A percentile compares a stretch with the other conserved stretches of the same genome.
Evolutionary conservation across 2,888 invertebrate species (phyloP).

Genomic region (Anagyrus pseudococci): DNA sequence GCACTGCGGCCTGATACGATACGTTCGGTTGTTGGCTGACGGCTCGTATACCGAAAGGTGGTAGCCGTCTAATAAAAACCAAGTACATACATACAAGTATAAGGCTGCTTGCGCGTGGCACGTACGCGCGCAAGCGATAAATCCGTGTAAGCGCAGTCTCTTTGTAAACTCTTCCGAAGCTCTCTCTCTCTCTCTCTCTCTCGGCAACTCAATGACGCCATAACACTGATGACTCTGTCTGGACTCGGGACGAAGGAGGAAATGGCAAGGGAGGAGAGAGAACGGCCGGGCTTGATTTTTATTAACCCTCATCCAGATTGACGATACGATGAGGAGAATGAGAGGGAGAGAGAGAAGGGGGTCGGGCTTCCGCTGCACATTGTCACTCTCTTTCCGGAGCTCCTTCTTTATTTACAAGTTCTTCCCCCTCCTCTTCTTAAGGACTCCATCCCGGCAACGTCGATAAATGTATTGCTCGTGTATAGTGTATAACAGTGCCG

Average conservation of each 20-base stretch:
- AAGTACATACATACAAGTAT: background rate
- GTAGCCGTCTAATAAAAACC: constrained; percentile 19
- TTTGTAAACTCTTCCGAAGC: background rate
- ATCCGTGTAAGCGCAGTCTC: background rate
- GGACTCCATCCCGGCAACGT: constrained; percentile 44
- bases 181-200: too few species aligned
- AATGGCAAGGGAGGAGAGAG: constrained; percentile 3
- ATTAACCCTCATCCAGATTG: constrained; percentile 43
- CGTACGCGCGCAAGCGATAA: constrained; percentile 16
- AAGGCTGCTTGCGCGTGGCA: constrained; percentile 22
- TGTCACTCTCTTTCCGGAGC: background rate
- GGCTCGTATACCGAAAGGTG: too few species aligned
- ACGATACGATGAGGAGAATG: constrained; percentile 17
- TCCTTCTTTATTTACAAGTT: constrained; percentile 55
- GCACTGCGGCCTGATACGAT: too few species aligned
- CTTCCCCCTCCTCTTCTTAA: constrained; percentile 39
- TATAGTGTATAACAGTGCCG: constrained; percentile 18
- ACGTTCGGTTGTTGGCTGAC: too few species aligned
- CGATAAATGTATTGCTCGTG: constrained; percentile 47
- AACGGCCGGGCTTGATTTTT: constrained; percentile 43
- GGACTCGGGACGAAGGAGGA: background rate
- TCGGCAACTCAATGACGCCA: background rate
- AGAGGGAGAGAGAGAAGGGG: background rate
- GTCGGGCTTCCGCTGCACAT: background rate
- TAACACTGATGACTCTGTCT: background rate